These are phyloP conservation scores for Entomyzon cyanotis DNA, from an alignment of 2,113 vertebrate species.

Conservation along the genomic window DNA sequence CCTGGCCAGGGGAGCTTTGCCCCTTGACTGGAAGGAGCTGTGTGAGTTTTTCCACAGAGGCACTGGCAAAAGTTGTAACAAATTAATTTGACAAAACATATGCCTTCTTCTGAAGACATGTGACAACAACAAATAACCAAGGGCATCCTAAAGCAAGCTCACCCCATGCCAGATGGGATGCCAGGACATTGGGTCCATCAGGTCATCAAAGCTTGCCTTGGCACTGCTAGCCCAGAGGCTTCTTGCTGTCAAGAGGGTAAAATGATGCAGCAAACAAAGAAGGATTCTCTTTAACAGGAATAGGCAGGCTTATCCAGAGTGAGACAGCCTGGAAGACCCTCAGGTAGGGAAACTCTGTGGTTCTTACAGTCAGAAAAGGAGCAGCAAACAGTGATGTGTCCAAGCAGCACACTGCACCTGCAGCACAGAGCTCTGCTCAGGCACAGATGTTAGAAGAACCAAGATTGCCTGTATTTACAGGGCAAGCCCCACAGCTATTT, in stretches of 20 bases:
- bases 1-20: not conserved
- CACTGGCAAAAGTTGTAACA: accelerated
- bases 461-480: not conserved
- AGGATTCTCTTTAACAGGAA: not conserved
- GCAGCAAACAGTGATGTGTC: not conserved
- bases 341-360: not conserved
- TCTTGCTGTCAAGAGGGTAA: not conserved
- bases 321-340: not conserved
- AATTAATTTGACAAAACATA: not conserved
- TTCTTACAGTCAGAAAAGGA: not conserved
- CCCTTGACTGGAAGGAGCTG: not conserved
- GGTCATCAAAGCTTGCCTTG: not conserved
- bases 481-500: not conserved
- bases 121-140: not conserved
- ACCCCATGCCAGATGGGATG: not conserved
- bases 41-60: not conserved
- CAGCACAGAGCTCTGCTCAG: not conserved
- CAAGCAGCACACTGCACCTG: not conserved
- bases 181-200: not conserved
- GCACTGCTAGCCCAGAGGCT: not conserved
- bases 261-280: not conserved
- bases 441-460: not conserved
- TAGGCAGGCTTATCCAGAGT: not conserved
- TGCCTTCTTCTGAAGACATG: not conserved
- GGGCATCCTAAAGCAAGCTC: not conserved